Evolutionary conservation across 2,888 invertebrate genomes (phyloP).

Genomic region (Myathropa florea): DNA sequence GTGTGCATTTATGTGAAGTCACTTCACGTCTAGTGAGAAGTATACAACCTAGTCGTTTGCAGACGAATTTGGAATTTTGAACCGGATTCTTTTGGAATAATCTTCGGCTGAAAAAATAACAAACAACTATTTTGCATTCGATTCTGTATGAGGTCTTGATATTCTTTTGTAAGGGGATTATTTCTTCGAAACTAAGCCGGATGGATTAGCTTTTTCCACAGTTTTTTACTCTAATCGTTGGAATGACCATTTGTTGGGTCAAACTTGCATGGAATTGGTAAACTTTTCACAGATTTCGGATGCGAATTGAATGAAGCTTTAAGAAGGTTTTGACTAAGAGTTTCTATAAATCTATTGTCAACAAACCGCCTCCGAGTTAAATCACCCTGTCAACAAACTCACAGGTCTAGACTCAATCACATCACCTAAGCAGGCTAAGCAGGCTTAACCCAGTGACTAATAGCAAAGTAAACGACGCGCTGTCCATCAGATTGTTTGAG

Average conservation of each 20-base stretch:
- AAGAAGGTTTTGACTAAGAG: background rate
- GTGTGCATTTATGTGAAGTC: background rate
- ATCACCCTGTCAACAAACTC: background rate
- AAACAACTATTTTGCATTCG: background rate
- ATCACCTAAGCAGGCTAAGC: background rate
- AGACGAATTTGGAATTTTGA: background rate
- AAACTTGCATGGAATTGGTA: too few species aligned
- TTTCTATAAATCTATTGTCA: background rate
- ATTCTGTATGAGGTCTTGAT: constrained; percentile 4
- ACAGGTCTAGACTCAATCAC: background rate
- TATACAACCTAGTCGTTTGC: background rate
- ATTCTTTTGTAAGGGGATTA: too few species aligned
- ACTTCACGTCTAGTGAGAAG: background rate
- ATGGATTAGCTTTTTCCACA: background rate
- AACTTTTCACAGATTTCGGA: background rate
- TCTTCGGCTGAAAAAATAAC: background rate
- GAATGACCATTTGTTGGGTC: too few species aligned
- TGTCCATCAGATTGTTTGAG: background rate
- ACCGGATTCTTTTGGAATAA: background rate
- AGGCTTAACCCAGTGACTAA: background rate
- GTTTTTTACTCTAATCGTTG: too few species aligned
- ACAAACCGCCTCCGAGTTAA: background rate
- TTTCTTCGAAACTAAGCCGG: background rate
- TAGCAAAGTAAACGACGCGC: background rate
- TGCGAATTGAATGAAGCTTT: background rate